Evolutionary conservation across 2,797 vertebrate species (phyloP).

Genomic region (Poecilia velifera): DNA sequence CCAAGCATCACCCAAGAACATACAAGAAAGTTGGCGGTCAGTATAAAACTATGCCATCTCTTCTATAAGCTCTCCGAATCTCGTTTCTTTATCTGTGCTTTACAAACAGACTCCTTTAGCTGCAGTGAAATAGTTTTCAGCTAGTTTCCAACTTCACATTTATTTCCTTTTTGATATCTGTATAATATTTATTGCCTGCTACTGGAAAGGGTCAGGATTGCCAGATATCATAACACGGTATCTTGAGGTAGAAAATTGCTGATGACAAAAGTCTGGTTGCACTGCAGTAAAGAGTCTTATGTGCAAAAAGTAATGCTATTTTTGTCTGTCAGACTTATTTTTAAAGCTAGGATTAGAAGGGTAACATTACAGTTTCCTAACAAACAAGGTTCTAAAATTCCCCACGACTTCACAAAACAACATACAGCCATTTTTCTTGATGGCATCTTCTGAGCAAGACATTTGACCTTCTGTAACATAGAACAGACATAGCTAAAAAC

Average conservation of each 20-base stretch:
- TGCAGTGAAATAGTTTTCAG: slow-evolving; percentile 63
- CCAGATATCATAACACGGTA: slow-evolving; percentile 53
- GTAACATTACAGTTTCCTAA: neutral
- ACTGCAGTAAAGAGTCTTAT: slow-evolving; percentile 42
- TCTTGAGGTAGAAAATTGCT: slow-evolving; percentile 57
- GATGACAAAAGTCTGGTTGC: slow-evolving; percentile 35
- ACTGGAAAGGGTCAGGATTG: slow-evolving; percentile 60
- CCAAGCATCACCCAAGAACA: neutral
- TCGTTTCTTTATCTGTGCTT: slow-evolving; percentile 54
- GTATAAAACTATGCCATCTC: slow-evolving; percentile 10
- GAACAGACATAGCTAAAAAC: slow-evolving; percentile 10
- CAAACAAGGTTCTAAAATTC: neutral
- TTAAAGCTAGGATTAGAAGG: slow-evolving; percentile 8
- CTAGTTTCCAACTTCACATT: slow-evolving; percentile 59
- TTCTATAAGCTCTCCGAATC: slow-evolving; percentile 48
- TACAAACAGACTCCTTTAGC: slow-evolving; percentile 50
- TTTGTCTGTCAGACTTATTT: neutral
- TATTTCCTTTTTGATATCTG: slow-evolving; percentile 38
- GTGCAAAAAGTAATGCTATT: slow-evolving; percentile 25
- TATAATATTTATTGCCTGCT: slow-evolving; percentile 33
- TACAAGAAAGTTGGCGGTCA: slow-evolving; percentile 43
- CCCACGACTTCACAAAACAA: neutral
- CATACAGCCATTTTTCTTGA: slow-evolving; percentile 2
- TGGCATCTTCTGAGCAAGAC: slow-evolving; percentile 39
- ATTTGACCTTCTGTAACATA: slow-evolving; percentile 33